Evolutionary conservation across 2,113 vertebrate species (phyloP).

Genomic region (Eubucco bourcierii): DNA sequence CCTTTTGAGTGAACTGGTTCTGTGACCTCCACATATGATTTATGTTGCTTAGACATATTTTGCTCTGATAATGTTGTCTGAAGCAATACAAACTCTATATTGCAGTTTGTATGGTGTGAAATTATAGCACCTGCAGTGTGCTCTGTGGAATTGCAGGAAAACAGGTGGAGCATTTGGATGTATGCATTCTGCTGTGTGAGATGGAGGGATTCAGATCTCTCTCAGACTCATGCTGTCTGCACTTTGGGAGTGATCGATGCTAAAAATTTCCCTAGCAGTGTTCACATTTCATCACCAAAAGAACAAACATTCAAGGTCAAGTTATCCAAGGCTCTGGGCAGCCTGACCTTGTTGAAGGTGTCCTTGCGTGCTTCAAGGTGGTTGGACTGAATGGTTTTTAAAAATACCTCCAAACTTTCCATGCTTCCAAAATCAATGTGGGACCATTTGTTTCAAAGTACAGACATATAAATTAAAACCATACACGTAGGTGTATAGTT

Average conservation of each 20-base stretch:
- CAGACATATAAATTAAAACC: not conserved
- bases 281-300: too few species aligned
- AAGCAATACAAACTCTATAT: not conserved
- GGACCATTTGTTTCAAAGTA: not conserved
- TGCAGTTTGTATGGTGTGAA: not conserved
- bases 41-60: not conserved
- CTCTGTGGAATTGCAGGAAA: not conserved
- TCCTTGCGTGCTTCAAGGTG: not conserved
- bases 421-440: not conserved
- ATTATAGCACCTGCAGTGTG: not conserved
- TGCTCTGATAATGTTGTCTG: not conserved
- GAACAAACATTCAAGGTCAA: too few species aligned
- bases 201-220: not conserved
- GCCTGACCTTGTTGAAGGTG: not conserved
- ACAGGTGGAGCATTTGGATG: not conserved
- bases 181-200: not conserved
- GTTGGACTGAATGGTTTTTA: not conserved
- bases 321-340: not conserved
- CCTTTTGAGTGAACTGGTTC: not conserved
- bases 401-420: not conserved
- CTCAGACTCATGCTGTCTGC: not conserved
- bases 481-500: fast-evolving
- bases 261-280: too few species aligned
- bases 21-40: not conserved
- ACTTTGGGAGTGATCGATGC: too few species aligned